Evolutionary conservation across 2,888 invertebrate genomes (phyloP).

Genomic region (Phanerotoma sp.): DNA sequence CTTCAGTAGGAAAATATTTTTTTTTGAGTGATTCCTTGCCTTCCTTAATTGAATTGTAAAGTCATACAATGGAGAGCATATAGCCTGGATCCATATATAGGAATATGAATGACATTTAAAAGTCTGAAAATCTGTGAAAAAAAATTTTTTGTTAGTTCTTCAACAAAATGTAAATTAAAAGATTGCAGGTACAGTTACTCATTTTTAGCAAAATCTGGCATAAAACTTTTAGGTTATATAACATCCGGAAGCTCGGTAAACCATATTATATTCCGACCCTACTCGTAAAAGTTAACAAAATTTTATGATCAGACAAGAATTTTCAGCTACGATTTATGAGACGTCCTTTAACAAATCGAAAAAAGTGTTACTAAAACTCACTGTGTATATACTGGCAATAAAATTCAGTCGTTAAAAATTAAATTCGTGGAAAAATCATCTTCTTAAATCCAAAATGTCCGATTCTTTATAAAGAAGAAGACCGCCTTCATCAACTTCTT

Average conservation of each 20-base stretch:
- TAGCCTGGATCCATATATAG: too few relatives aligned
- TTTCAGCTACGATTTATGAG: conserved; percentile 32
- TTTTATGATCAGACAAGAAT: conserved; percentile 31
- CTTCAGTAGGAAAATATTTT: too few relatives aligned
- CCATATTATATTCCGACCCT: conserved; percentile 32
- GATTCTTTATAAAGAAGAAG: too few relatives aligned
- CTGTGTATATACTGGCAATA: too few relatives aligned
- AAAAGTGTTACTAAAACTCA: too few relatives aligned
- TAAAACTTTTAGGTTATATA: conserved; percentile 26
- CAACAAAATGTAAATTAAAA: conserved; percentile 4
- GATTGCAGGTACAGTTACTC: conserved; percentile 1
- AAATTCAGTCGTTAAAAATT: too few relatives aligned
- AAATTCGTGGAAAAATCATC: too few relatives aligned
- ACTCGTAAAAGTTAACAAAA: conserved; percentile 38
- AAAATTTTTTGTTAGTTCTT: not conserved
- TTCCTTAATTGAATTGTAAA: too few relatives aligned
- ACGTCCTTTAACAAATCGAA: conserved; percentile 1
- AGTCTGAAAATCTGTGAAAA: not conserved
- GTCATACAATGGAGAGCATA: too few relatives aligned
- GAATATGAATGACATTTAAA: too few relatives aligned
- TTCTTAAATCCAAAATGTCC: not conserved
- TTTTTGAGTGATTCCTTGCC: too few relatives aligned
- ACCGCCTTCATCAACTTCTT: too few relatives aligned
- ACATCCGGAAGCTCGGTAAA: conserved; percentile 33
- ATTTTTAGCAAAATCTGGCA: conserved; percentile 14